phyloP scores from a whole-genome alignment of 2,797 vertebrate genomes.

The Poeciliopsis turneri region DNA sequence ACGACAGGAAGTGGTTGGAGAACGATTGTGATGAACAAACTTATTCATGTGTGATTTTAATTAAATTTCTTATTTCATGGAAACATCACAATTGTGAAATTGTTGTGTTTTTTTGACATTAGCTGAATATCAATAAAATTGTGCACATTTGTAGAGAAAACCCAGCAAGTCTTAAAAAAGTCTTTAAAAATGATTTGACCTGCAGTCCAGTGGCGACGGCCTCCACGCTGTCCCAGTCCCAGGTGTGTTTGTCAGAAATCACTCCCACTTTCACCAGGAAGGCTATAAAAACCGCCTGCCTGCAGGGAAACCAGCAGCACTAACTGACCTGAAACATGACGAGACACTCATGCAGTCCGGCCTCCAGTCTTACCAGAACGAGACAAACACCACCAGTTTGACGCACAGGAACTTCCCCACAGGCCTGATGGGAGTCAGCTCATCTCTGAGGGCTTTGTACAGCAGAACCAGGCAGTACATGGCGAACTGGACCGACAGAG shows the following conservation, averaged over 20 bases:
- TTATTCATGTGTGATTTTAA: no score
- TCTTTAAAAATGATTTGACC: slow-evolving; percentile 24
- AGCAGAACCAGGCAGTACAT: slow-evolving; percentile 96
- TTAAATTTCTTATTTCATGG: no score
- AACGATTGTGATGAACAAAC: no score
- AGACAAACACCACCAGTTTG: slow-evolving; percentile 96
- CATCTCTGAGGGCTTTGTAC: slow-evolving; percentile 91
- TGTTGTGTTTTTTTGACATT: no score
- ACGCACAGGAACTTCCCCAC: slow-evolving; percentile 96
- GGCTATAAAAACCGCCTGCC: slow-evolving; percentile 94
- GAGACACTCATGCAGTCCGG: no score
- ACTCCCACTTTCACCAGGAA: slow-evolving; percentile 94
- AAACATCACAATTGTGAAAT: no score
- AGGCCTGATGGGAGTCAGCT: slow-evolving; percentile 91
- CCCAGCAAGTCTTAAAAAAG: not conserved
- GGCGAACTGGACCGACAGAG: slow-evolving; percentile 83
- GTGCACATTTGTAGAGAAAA: no score
- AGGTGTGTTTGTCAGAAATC: slow-evolving; percentile 91
- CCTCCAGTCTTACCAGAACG: slow-evolving; percentile 87
- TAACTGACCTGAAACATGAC: not conserved
- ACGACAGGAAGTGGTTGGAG: no score
- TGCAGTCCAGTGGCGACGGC: slow-evolving; percentile 85
- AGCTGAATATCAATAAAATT: no score
- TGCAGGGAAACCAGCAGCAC: slow-evolving; percentile 50
- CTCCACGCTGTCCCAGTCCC: slow-evolving; percentile 96